A percentile compares a stretch with the other conserved stretches of the same genome.
Conservation (phyloP, 2,888 invertebrate genomes). For the Creontiades dilutus region DNA sequence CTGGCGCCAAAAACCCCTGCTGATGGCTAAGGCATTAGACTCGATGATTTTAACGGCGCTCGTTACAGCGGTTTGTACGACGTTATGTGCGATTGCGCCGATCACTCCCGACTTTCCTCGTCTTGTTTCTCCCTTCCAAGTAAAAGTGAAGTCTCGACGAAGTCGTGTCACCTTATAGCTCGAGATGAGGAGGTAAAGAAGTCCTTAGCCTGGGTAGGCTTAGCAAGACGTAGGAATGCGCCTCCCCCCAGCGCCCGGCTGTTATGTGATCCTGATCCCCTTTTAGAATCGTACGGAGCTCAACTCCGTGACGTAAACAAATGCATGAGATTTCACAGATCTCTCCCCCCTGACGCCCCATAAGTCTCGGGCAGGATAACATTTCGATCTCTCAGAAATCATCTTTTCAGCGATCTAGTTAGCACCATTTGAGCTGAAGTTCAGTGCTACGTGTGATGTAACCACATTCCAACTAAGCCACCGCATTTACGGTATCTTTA, state of each 20-base stretch:
- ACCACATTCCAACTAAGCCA: too few species aligned
- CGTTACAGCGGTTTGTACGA: not conserved
- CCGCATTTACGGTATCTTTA: too few species aligned
- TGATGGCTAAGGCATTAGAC: too few species aligned
- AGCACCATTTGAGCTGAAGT: not conserved
- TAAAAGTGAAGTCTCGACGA: constrained; percentile 29
- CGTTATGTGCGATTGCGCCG: not conserved
- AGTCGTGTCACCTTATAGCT: constrained; percentile 6
- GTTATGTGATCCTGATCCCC: constrained; percentile 55
- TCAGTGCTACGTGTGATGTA: not conserved
- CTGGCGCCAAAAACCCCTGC: too few species aligned
- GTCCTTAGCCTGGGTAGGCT: not conserved
- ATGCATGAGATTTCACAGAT: constrained; percentile 45
- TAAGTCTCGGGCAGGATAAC: not conserved
- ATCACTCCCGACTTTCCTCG: not conserved
- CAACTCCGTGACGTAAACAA: constrained; percentile 45
- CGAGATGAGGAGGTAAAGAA: constrained; percentile 10
- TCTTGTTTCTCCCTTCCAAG: not conserved
- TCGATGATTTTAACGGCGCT: not conserved
- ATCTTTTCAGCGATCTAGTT: not conserved
- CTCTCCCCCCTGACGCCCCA: not conserved
- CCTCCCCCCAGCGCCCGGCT: not conserved
- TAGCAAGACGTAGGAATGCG: constrained; percentile 52
- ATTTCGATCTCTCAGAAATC: not conserved
- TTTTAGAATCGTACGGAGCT: constrained; percentile 43